These are phyloP conservation scores for Pagrus major DNA, from an alignment of 2,113 vertebrate genomes.

Conservation along the genomic window DNA sequence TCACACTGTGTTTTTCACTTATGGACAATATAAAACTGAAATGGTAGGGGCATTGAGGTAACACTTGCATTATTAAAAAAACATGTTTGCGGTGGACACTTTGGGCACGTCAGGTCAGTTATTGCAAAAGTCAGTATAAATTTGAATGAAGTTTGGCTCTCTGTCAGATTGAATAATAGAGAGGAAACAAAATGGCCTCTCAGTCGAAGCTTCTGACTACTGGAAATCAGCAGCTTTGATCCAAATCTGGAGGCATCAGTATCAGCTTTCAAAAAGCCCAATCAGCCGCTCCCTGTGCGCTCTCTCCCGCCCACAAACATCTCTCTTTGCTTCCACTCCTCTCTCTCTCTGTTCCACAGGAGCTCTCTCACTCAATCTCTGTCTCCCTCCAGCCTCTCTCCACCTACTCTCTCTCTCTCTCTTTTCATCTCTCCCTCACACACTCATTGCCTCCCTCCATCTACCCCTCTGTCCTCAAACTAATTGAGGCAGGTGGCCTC, in stretches of 20 bases:
- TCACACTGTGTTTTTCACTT: background rate
- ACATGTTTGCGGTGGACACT: background rate
- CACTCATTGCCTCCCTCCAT: conserved; percentile 51
- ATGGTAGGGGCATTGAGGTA: too few relatives aligned
- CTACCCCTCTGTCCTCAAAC: conserved; percentile 57
- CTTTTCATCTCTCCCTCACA: conserved; percentile 47
- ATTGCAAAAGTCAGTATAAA: background rate
- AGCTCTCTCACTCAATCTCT: conserved; percentile 42
- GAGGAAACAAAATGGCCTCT: conserved; percentile 39
- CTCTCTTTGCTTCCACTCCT: conserved; percentile 28
- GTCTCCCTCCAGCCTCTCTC: conserved; percentile 42
- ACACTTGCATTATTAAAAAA: background rate
- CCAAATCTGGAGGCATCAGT: conserved; percentile 37
- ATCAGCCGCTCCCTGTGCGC: conserved; percentile 27
- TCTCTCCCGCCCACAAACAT: conserved; percentile 44
- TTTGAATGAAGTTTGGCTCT: background rate
- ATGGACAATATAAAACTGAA: background rate
- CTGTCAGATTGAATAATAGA: background rate
- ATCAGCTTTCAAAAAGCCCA: conserved; percentile 41
- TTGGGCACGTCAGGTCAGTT: background rate
- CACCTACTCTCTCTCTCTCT: conserved; percentile 40
- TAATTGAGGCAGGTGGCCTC: conserved; percentile 78
- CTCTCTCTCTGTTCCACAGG: conserved; percentile 18
- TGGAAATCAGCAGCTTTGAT: conserved; percentile 38
- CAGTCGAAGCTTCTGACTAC: background rate